A percentile compares a stretch with the other conserved stretches of the same genome.
Evolutionary conservation across 2,797 vertebrate genomes (phyloP).

Genomic region (Pipistrellus pygmaeus): DNA sequence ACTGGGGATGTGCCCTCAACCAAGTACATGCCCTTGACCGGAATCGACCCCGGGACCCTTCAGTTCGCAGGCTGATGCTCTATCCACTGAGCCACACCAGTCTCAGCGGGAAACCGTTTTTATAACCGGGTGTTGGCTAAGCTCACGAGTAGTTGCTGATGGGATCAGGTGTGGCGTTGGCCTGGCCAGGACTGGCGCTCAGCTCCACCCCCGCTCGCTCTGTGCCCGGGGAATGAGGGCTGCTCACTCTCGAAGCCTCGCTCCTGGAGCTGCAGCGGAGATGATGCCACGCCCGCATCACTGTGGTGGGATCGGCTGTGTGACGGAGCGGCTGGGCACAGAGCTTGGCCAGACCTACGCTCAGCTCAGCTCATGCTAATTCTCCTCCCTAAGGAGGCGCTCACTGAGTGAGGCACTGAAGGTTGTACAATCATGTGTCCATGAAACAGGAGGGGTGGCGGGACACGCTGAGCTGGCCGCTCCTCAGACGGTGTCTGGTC

Average conservation of each 20-base stretch:
- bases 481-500: conserved; percentile 68
- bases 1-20: too few relatives aligned
- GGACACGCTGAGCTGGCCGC: conserved; percentile 69
- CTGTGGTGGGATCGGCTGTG: neutral
- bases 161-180: neutral
- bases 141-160: neutral
- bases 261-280: neutral
- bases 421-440: neutral
- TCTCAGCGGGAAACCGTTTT: neutral
- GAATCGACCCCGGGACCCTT: too few relatives aligned
- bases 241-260: neutral
- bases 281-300: neutral
- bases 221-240: neutral
- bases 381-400: neutral
- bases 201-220: neutral
- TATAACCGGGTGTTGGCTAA: neutral
- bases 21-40: too few relatives aligned
- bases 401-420: neutral
- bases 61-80: too few relatives aligned
- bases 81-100: too few relatives aligned
- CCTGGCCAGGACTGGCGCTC: neutral
- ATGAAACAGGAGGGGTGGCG: neutral
- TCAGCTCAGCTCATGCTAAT: neutral
- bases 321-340: neutral
- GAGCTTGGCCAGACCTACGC: neutral